A percentile compares a stretch with the other conserved stretches of the same genome.
Evolutionary conservation across 2,797 vertebrate species (phyloP).

Genomic region (Karalla daura): DNA sequence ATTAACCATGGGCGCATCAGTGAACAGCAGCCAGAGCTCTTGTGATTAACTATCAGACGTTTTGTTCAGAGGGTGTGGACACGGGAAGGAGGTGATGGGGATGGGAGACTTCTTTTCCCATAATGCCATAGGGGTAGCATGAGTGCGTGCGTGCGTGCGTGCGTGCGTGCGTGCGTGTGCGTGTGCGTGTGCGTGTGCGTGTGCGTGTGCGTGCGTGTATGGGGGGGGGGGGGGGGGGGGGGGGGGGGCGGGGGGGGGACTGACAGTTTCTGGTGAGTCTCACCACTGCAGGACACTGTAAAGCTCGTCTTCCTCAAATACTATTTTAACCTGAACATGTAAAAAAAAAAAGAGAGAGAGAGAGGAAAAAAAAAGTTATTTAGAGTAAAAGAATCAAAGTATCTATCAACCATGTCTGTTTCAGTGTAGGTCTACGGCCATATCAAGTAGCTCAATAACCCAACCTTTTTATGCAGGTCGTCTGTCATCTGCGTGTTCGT

Average conservation of each 20-base stretch:
- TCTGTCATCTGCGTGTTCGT: slow-evolving; percentile 56
- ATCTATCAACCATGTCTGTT: slow-evolving; percentile 72
- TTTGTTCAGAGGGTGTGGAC: slow-evolving; percentile 53
- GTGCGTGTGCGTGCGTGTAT: slow-evolving; percentile 1
- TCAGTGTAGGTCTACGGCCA: slow-evolving; percentile 73
- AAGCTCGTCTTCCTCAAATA: slow-evolving; percentile 96
- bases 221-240: too few relatives aligned
- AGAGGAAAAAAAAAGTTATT: slow-evolving; percentile 70
- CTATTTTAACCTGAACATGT: slow-evolving; percentile 83
- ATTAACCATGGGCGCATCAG: slow-evolving; percentile 70
- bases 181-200: slow-evolving; percentile 23
- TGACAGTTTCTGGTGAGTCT: slow-evolving; percentile 82
- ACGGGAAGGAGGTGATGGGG: slow-evolving; percentile 37
- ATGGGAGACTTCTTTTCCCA: slow-evolving; percentile 58
- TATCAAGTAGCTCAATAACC: slow-evolving; percentile 78
- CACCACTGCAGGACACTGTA: slow-evolving; percentile 93
- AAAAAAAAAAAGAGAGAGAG: too few relatives aligned
- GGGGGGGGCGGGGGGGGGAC: too few relatives aligned
- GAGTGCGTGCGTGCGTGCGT: slow-evolving; percentile 2
- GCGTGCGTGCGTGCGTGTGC: slow-evolving; percentile 16
- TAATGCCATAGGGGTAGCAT: slow-evolving; percentile 74
- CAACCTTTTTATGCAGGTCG: slow-evolving; percentile 54
- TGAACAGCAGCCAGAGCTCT: slow-evolving; percentile 75
- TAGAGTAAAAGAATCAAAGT: slow-evolving; percentile 67
- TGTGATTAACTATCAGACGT: slow-evolving; percentile 79